These are phyloP conservation scores for Illadopsis cleaveri DNA, from an alignment of 2,113 vertebrate species.

Conservation along the genomic window DNA sequence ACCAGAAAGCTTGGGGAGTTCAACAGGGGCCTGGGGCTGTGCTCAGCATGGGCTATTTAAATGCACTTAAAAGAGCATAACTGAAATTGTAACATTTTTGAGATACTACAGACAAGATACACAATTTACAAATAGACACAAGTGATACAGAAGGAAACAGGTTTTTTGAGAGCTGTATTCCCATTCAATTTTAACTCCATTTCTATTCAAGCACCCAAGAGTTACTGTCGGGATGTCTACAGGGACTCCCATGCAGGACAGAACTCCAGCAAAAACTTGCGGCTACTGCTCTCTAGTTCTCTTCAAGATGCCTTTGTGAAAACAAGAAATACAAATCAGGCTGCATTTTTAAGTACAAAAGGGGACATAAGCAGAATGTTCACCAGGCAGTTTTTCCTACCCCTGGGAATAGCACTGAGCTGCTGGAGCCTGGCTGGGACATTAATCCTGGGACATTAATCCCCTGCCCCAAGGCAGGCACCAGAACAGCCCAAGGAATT, in stretches of 20 bases:
- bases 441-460: conserved; percentile 15
- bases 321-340: background rate
- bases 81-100: rapidly evolving
- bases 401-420: background rate
- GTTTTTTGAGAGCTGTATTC: background rate
- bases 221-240: background rate
- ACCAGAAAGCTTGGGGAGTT: background rate
- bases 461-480: background rate
- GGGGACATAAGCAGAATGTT: background rate
- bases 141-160: background rate
- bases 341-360: background rate
- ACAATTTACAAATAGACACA: background rate
- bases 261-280: background rate
- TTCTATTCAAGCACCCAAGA: background rate
- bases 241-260: background rate
- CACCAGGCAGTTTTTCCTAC: background rate
- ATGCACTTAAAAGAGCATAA: background rate
- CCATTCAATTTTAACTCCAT: background rate
- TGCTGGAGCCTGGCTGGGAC: background rate
- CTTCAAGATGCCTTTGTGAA: background rate
- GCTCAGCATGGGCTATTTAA: background rate
- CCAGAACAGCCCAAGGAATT: conserved; percentile 33
- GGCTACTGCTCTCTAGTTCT: background rate
- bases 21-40: background rate
- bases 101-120: background rate